Evolutionary conservation across 37 sponge, comb jelly and placozoan genomes (phyloP).

Genomic region (Cliona cf. orientalis): DNA sequence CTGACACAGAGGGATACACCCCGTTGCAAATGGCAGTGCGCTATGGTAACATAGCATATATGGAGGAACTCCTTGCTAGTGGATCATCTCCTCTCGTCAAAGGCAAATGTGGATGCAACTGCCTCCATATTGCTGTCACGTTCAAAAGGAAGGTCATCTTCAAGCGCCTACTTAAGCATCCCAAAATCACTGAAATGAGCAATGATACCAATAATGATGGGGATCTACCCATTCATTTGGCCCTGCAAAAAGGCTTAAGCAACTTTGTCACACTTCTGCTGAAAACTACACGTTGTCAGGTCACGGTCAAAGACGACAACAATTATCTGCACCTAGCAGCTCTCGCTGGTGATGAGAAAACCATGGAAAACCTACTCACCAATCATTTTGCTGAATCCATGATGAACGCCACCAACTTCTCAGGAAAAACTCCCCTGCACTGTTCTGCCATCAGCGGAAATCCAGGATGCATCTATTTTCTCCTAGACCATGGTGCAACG

Average conservation of each 20-base stretch:
- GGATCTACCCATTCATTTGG: conserved; percentile 51
- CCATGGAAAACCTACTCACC: conserved; percentile 22
- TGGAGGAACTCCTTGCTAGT: conserved; percentile 34
- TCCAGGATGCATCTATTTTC: conserved; percentile 38
- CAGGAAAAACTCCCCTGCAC: conserved; percentile 81
- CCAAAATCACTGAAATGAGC: conserved; percentile 1
- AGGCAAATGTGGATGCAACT: conserved; percentile 25
- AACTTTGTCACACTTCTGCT: conserved; percentile 15
- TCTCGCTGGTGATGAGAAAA: conserved; percentile 28
- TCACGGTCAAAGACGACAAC: conserved; percentile 36
- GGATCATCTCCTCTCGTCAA: conserved; percentile 28
- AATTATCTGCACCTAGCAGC: conserved; percentile 75
- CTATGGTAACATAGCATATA: conserved; percentile 40
- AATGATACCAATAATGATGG: conserved; percentile 10
- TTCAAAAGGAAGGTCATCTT: conserved; percentile 24
- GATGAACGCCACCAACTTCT: conserved; percentile 60
- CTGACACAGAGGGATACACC: conserved; percentile 61
- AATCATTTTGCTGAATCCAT: neutral
- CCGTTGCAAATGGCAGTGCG: conserved; percentile 63
- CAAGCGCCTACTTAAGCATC: conserved; percentile 2
- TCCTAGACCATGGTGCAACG: conserved; percentile 76
- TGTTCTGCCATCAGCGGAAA: conserved; percentile 52
- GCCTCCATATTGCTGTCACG: conserved; percentile 53
- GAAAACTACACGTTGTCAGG: neutral
- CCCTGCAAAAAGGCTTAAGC: conserved; percentile 13